Percentiles rank a stretch among this genome's conserved stretches.
Conservation (phyloP, 2,888 invertebrate genomes). For the Ectemnius cavifrons region DNA sequence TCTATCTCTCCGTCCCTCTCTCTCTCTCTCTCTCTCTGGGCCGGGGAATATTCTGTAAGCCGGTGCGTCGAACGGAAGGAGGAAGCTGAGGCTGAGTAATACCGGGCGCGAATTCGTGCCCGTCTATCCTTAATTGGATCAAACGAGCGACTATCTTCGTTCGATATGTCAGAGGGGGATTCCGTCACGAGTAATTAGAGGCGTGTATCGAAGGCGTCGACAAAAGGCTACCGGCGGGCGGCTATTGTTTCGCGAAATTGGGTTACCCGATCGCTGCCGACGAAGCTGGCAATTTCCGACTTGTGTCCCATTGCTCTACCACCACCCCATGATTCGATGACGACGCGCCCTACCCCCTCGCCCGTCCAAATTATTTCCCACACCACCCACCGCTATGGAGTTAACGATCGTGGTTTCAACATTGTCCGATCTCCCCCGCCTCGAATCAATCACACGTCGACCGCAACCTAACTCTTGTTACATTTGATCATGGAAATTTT, state of each 20-base stretch:
- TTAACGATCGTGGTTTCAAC: constrained; percentile 46
- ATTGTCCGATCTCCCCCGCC: constrained; percentile 14
- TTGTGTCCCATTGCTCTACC: constrained; percentile 25
- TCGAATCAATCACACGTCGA: constrained; percentile 23
- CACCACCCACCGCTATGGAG: constrained; percentile 33
- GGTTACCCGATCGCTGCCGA: constrained; percentile 51
- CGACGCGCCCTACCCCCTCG: constrained; percentile 22
- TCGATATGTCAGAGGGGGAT: constrained; percentile 53
- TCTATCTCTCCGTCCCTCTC: too few relatives aligned
- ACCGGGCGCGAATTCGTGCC: constrained; percentile 15
- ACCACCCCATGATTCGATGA: constrained; percentile 47
- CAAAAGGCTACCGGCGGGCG: constrained; percentile 39
- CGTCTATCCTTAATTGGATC: constrained; percentile 57
- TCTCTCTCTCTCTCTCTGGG: not conserved
- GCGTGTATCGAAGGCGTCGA: constrained; percentile 29
- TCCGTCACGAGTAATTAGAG: constrained; percentile 61
- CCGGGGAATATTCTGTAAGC: not conserved
- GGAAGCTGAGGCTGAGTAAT: constrained; percentile 13
- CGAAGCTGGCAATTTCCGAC: constrained; percentile 60
- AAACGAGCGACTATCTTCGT: constrained; percentile 56
- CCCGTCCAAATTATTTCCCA: constrained; percentile 59
- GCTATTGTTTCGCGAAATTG: constrained; percentile 56
- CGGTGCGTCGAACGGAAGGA: not conserved
- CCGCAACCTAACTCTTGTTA: too few relatives aligned
- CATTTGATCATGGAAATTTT: too few relatives aligned